Evolutionary conservation across 2,797 vertebrate genomes (phyloP).

Genomic region (Pyrocephalus nanus): DNA sequence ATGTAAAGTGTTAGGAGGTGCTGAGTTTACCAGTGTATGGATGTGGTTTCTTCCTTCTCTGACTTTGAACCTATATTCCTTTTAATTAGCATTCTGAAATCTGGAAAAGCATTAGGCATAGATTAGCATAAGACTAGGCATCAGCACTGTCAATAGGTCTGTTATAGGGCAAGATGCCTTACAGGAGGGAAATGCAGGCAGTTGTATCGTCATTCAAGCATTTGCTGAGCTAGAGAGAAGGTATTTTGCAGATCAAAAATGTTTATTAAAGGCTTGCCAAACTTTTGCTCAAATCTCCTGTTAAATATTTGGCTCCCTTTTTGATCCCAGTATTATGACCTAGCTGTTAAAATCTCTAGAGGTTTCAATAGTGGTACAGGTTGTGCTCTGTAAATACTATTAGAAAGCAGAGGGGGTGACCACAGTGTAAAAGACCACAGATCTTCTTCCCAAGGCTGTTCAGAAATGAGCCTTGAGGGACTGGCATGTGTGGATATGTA

Average conservation of each 20-base stretch:
- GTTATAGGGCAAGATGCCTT: not conserved
- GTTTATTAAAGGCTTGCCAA: not conserved
- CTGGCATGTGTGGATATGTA: accelerated
- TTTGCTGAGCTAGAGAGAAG: not conserved
- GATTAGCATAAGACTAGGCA: not conserved
- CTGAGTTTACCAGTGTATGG: accelerated
- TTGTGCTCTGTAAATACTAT: not conserved
- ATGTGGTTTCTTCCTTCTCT: not conserved
- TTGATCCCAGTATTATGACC: not conserved
- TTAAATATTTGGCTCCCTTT: not conserved
- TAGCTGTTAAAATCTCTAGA: not conserved
- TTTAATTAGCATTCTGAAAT: not conserved
- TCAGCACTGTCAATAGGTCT: not conserved
- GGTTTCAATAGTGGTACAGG: not conserved
- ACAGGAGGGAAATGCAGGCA: not conserved
- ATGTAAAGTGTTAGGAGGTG: not conserved
- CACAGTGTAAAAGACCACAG: not conserved
- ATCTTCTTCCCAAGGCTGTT: not conserved
- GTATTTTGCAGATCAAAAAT: not conserved
- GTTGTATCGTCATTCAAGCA: not conserved
- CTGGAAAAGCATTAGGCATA: not conserved
- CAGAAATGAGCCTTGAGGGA: not conserved
- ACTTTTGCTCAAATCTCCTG: not conserved
- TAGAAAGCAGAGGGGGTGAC: not conserved
- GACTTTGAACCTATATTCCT: not conserved